A percentile compares a stretch with the other conserved stretches of the same genome.
These are phyloP conservation scores for Rhinichthys osculus DNA, from an alignment of 2,797 vertebrate genomes.

Conservation along the genomic window DNA sequence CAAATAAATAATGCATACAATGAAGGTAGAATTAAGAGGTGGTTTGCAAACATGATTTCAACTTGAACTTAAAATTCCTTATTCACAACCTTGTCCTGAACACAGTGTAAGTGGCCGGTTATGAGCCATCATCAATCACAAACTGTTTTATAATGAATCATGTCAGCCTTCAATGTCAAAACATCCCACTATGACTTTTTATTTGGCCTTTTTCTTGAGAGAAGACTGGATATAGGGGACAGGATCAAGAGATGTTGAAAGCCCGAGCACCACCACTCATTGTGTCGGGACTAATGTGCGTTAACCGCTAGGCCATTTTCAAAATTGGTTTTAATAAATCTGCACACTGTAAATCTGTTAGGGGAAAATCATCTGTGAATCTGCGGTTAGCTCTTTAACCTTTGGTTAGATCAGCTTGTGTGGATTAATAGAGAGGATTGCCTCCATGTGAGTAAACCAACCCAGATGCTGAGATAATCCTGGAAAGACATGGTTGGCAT, in stretches of 20 bases:
- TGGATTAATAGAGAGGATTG: conserved; percentile 49
- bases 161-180: not conserved
- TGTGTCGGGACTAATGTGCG: not conserved
- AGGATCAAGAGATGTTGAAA: not conserved
- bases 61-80: not conserved
- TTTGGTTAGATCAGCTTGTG: conserved; percentile 31
- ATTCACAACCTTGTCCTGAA: not conserved
- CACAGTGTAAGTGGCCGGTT: too few species aligned
- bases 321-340: not conserved
- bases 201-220: not conserved
- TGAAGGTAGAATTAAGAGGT: not conserved
- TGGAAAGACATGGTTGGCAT: conserved; percentile 65
- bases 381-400: conserved; percentile 41
- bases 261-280: not conserved
- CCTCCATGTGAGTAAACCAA: conserved; percentile 61
- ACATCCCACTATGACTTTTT: not conserved
- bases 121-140: not conserved
- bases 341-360: not conserved
- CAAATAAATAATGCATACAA: not conserved
- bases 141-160: not conserved
- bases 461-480: conserved; percentile 65
- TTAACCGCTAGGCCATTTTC: not conserved
- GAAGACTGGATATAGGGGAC: not conserved
- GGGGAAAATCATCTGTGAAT: not conserved
- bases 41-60: not conserved